These are phyloP conservation scores for Meghimatium bilineatum DNA, from an alignment of 2,888 invertebrate genomes.

Conservation along the genomic window DNA sequence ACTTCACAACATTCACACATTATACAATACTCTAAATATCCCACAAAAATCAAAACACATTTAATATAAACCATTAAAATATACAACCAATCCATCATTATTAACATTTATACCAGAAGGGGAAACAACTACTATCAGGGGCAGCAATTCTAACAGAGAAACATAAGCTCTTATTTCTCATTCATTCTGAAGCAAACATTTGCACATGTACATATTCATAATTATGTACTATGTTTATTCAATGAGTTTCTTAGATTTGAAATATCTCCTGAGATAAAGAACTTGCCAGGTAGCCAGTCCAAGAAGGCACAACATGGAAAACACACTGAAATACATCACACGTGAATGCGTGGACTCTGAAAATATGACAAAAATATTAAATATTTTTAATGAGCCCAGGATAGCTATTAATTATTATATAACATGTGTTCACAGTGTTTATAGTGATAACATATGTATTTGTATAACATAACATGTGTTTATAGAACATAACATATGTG, in stretches of 20 bases:
- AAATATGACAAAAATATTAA: slow-evolving; percentile 53
- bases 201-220: background rate
- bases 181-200: background rate
- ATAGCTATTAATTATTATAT: too few relatives aligned
- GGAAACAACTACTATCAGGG: background rate
- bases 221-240: slow-evolving; percentile 82
- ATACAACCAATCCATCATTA: background rate
- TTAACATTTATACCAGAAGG: background rate
- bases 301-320: slow-evolving; percentile 96
- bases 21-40: background rate
- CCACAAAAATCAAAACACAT: background rate
- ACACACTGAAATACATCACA: slow-evolving; percentile 97
- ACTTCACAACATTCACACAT: background rate
- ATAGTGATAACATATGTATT: too few relatives aligned
- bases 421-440: too few relatives aligned
- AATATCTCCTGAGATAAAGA: slow-evolving; percentile 95
- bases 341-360: slow-evolving; percentile 97
- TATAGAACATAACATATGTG: too few relatives aligned
- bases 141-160: background rate
- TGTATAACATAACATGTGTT: too few relatives aligned
- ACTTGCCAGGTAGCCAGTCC: slow-evolving; percentile 99
- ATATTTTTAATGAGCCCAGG: too few relatives aligned
- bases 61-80: background rate
- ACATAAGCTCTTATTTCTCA: background rate
- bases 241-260: slow-evolving; percentile 99